Conservation (phyloP, 2,113 vertebrate genomes). For the Alouatta palliata region DNA sequence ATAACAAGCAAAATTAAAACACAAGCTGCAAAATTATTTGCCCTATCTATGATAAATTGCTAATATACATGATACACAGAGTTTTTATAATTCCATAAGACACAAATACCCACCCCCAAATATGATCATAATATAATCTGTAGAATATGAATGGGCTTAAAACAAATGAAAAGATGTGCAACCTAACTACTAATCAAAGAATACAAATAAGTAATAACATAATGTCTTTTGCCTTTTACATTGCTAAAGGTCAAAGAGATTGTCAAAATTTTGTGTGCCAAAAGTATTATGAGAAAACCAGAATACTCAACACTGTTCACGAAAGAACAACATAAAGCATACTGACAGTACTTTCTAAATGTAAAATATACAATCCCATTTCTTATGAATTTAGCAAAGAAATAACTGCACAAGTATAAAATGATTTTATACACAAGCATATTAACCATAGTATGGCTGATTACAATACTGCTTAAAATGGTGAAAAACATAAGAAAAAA, state of each 20-base stretch:
- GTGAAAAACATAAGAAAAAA: background rate
- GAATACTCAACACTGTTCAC: background rate
- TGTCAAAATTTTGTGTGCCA: background rate
- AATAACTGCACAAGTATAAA: background rate
- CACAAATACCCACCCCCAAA: background rate
- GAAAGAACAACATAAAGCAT: background rate
- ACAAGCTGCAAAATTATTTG: background rate
- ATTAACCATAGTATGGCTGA: background rate
- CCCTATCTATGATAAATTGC: background rate
- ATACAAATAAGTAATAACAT: background rate
- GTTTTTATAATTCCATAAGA: background rate
- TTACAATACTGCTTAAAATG: background rate
- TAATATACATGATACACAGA: background rate
- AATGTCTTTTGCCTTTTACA: slow-evolving; percentile 21
- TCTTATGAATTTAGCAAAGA: background rate
- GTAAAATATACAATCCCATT: background rate
- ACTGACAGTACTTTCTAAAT: background rate
- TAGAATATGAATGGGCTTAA: background rate
- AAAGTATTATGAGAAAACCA: background rate
- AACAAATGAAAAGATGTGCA: slow-evolving; percentile 3
- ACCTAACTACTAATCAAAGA: background rate
- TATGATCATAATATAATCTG: background rate
- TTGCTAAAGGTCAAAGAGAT: background rate
- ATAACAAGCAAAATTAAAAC: background rate
- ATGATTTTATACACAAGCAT: background rate